phyloP scores from a whole-genome alignment of 2,797 vertebrate species.

The Lophius americanus region DNA sequence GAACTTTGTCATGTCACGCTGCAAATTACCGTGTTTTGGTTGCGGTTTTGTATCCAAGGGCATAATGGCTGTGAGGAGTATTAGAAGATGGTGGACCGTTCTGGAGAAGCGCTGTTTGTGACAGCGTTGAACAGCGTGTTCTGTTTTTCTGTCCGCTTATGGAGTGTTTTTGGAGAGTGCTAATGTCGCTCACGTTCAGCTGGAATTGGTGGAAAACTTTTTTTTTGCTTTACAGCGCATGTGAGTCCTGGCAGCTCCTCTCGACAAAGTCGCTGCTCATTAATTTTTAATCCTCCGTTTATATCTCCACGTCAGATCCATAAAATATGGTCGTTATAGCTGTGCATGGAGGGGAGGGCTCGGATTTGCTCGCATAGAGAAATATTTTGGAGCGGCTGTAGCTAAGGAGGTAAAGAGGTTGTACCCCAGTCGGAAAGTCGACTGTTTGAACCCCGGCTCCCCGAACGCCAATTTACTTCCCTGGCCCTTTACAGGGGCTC shows the following conservation, averaged over 20 bases:
- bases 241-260: background rate
- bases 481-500: too few species aligned
- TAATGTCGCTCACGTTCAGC: constrained; percentile 20
- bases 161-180: constrained; percentile 5
- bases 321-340: too few species aligned
- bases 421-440: too few species aligned
- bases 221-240: constrained; percentile 2
- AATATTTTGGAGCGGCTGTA: too few species aligned
- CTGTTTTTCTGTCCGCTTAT: background rate
- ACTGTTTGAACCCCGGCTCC: too few species aligned
- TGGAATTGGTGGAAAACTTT: constrained; percentile 12
- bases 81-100: constrained; percentile 5
- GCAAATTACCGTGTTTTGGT: constrained; percentile 21
- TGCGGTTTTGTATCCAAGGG: constrained; percentile 10
- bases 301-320: background rate
- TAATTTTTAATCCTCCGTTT: background rate
- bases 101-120: constrained; percentile 13
- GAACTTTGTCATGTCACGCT: constrained; percentile 15
- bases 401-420: too few species aligned
- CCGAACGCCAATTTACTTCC: too few species aligned
- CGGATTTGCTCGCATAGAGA: too few species aligned
- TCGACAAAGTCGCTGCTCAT: background rate
- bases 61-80: background rate
- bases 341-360: too few species aligned
- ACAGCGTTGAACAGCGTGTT: constrained; percentile 1